Base-by-base conservation (phyloP, 2,888 invertebrate species). In the Adineta ricciae region DNA sequence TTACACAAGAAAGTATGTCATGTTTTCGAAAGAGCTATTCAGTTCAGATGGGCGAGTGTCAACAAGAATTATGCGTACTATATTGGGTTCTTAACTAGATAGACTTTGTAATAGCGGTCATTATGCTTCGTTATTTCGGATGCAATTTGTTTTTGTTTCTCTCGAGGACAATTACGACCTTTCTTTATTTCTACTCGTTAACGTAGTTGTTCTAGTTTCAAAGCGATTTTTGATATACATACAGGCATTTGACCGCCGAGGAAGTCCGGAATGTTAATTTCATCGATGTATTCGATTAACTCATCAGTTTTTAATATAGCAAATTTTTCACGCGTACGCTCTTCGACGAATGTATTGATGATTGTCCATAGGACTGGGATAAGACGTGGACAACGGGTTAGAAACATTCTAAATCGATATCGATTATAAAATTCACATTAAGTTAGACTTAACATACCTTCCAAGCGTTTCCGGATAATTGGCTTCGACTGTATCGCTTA, bases 381-480 rank as follows among this genome's bases (percentile, higher is more conserved):
- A 83, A 96, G 96, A 87, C 96, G 92, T 0, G 96, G 96, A 21
- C 96, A 96, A 83, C 96, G 92, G 82, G 96, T 95, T 86, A 97
- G 95, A 86, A 96, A 92, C 86, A 96, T 94, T 56, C 95, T 92
- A 84, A 84, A 84, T 49, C 9, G 11, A 84, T 50, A 19, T 54
- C 11, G 5, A 2, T 19, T 27, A 64, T 3, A 27, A 24, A 27
- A 50, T 1, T 24, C 8, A 14, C 49, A 52, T n/a, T 3, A 83
- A 38, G 24, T 8, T 24, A 83, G 11, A 14, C 16, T 64, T 46
- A 46, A 46, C 46, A 8, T 78, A 78, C 73, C 41, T 19, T 24
- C 95, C 95, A 94, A 96, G 94, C 19, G 96, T 96, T 92, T 97
- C 96, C 0, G 96, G 96, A 91, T 97, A 97, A 91, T 96, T 96